These are phyloP conservation scores for Aphaenogaster floridana DNA, from an alignment of 1,140 invertebrate genomes.

Conservation along the genomic window DNA sequence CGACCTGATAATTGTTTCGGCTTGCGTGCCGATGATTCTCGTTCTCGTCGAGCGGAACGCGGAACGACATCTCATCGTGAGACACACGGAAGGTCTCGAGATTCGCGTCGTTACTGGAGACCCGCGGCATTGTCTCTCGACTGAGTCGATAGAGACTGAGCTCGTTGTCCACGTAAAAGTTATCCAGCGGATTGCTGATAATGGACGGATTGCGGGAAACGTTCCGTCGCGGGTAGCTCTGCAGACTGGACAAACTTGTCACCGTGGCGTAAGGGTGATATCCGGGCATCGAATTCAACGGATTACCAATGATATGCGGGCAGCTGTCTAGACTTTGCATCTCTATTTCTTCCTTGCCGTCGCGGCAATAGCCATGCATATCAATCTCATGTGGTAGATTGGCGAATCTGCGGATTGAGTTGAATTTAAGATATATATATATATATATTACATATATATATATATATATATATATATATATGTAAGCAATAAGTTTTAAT, in stretches of 20 bases:
- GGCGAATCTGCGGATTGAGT: slow-evolving; percentile 75
- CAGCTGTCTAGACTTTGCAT: slow-evolving; percentile 80
- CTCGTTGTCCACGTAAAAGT: slow-evolving; percentile 81
- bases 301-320: slow-evolving; percentile 79
- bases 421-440: neutral
- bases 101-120: slow-evolving; percentile 68
- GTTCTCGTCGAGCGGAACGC: slow-evolving; percentile 40
- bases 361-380: slow-evolving; percentile 75
- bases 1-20: slow-evolving; percentile 63
- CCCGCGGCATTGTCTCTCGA: slow-evolving; percentile 57
- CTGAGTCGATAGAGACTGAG: slow-evolving; percentile 69
- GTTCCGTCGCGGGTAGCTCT: slow-evolving; percentile 77
- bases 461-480: no score
- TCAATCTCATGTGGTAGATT: slow-evolving; percentile 83
- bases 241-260: slow-evolving; percentile 77
- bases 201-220: slow-evolving; percentile 79
- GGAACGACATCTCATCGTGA: slow-evolving; percentile 65
- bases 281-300: slow-evolving; percentile 70
- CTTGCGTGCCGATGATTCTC: slow-evolving; percentile 60
- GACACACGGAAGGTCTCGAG: slow-evolving; percentile 62
- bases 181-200: slow-evolving; percentile 80
- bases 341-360: slow-evolving; percentile 82
- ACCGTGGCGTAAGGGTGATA: slow-evolving; percentile 75
- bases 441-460: no score
- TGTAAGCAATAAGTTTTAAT: neutral